A percentile compares a stretch with the other conserved stretches of the same genome.
phyloP scores from a whole-genome alignment of 2,797 vertebrate genomes.

The Xiphophorus birchmanni region DNA sequence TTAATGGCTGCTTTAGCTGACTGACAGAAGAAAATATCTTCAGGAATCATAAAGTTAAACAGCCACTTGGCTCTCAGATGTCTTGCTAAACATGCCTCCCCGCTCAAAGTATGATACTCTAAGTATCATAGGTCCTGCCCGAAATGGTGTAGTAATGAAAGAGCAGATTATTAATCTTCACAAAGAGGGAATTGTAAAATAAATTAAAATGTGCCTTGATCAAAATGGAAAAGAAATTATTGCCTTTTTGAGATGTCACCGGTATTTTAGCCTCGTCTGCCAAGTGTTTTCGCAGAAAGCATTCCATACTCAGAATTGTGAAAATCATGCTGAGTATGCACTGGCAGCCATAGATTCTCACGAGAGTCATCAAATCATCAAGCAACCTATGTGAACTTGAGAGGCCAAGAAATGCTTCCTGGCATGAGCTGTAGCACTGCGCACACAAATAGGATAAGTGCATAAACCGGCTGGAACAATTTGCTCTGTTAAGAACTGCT shows the following conservation, averaged over 20 bases:
- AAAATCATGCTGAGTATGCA: conserved; percentile 55
- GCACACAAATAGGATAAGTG: conserved; percentile 24
- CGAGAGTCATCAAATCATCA: conserved; percentile 60
- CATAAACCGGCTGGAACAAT: conserved; percentile 30
- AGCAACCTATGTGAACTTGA: conserved; percentile 49
- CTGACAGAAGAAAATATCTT: conserved; percentile 77
- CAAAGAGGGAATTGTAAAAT: background rate
- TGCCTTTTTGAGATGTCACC: conserved; percentile 20
- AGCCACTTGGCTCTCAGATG: conserved; percentile 60
- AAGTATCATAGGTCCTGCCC: conserved; percentile 34
- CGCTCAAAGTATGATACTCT: conserved; percentile 49
- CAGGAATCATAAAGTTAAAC: conserved; percentile 73
- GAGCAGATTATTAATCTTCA: background rate
- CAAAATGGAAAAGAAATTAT: conserved; percentile 14
- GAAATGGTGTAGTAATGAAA: conserved; percentile 35
- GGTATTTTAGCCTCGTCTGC: conserved; percentile 20
- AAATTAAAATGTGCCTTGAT: background rate
- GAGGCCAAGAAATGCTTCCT: conserved; percentile 43
- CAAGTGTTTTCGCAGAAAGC: conserved; percentile 39
- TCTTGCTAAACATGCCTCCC: conserved; percentile 56
- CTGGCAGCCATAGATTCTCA: conserved; percentile 70
- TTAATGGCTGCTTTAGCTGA: conserved; percentile 72
- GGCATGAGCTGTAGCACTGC: conserved; percentile 4
- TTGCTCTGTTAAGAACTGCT: conserved; percentile 36
- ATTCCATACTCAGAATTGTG: conserved; percentile 48